These are phyloP conservation scores for Metallyticus violacea DNA, from an alignment of 2,888 invertebrate species.

Conservation along the genomic window DNA sequence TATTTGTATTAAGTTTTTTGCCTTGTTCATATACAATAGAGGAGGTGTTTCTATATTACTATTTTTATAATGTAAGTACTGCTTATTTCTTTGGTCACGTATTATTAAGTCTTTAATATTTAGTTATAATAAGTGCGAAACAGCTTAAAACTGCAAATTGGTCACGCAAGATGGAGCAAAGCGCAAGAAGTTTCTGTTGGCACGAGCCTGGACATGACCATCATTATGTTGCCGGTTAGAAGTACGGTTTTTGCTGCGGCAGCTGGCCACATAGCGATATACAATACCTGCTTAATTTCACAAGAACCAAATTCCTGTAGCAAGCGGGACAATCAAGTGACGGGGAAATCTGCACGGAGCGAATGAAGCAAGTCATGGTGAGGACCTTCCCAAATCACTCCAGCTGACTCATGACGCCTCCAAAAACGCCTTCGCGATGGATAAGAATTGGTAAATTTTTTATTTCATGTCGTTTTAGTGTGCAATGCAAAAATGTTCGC, in stretches of 20 bases:
- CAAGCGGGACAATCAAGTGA: not conserved
- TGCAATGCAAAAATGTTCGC: not conserved
- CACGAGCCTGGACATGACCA: not conserved
- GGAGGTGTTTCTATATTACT: no score
- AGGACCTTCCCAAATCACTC: not conserved
- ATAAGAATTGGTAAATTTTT: not conserved
- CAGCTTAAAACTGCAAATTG: not conserved
- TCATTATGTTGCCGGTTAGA: not conserved
- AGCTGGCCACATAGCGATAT: not conserved
- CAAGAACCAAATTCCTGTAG: not conserved
- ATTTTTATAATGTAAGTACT: no score
- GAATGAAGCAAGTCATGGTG: not conserved
- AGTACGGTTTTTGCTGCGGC: not conserved
- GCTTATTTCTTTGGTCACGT: not conserved
- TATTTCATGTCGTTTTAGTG: not conserved
- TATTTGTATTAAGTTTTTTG: no score
- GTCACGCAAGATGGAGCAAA: not conserved
- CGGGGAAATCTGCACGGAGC: not conserved
- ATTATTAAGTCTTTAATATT: not conserved
- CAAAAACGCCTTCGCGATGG: not conserved
- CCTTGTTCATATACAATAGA: no score
- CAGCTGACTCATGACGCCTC: not conserved
- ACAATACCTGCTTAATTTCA: not conserved
- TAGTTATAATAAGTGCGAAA: not conserved
- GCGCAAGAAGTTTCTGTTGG: not conserved